Evolutionary conservation across 2,113 vertebrate species (phyloP), one percentile per base, ranked within the genome.

Genomic region (Salvelinus sp.): DNA sequence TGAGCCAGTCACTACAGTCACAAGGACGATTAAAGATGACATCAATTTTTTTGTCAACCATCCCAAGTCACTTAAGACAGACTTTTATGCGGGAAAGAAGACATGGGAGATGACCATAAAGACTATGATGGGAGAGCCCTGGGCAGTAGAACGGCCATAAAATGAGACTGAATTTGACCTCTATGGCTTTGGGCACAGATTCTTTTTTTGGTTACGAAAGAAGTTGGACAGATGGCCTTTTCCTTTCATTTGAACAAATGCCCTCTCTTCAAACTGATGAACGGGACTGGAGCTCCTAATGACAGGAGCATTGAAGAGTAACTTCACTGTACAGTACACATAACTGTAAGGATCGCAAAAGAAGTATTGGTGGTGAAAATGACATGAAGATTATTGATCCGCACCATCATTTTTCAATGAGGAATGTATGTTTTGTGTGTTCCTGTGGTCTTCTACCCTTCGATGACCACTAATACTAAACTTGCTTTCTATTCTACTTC

Each of bases 381-480:
- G 87, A 83, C 82, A 74, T 75, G 88, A 93, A 91, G 91, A 92
- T 77, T 80, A 69, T 80, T 67, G 82, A 87, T 76, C 73, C 67
- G 20, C 64, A 67, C 81, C 79, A 48, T 65, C 81, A 73, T 85
- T 62, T 86, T 83, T 86, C 89, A 78, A 60, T 89, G 94, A 96
- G 95, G 95, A 97, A 94, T 96, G 94, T 97, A 93, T 95, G 93
- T 95, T 92, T 87, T 96, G 92, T 96, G 95, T 97, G 90, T 95
- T 90, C 95, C 93, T 95, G 87, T 98, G 94, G 94, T 95, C 94
- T 95, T 92, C 85, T 90, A 94, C 94, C 95, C 93, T 94, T 94
- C 93, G 95, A 96, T 97, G 95, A 93, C 94, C 95, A 93, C 95
- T 98, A 95, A 96, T 96, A 84, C 91, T 92, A 84, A 95, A 97